A percentile compares a stretch with the other conserved stretches of the same genome.
Conservation (phyloP, 2,797 vertebrate genomes). For the Prunella strophiata region DNA sequence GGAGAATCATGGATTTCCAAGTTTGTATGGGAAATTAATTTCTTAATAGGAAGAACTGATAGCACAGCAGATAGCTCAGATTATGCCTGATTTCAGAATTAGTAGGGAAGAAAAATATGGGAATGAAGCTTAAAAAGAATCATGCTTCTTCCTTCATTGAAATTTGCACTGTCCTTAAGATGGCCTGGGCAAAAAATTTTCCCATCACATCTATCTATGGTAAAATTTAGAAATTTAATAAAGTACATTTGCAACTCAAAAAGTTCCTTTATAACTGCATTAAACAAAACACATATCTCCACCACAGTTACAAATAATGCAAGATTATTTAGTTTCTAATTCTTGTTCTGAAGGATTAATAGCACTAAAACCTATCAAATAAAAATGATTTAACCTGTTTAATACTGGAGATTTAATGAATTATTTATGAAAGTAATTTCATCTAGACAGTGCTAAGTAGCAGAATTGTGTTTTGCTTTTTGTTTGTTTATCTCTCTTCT, state of each 20-base stretch:
- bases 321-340: background rate
- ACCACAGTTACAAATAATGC: background rate
- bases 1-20: background rate
- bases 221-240: background rate
- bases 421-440: background rate
- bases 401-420: background rate
- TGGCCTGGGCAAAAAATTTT: background rate
- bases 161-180: background rate
- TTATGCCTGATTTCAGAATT: background rate
- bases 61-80: background rate
- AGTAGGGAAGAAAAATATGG: background rate
- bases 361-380: background rate
- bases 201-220: background rate
- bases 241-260: background rate
- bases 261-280: background rate
- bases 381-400: background rate
- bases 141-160: background rate
- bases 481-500: background rate
- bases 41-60: background rate
- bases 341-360: background rate
- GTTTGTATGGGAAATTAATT: background rate
- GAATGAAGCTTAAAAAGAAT: background rate
- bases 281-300: background rate
- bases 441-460: background rate
- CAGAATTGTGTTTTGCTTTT: background rate